Base-by-base conservation (phyloP, 2,888 invertebrate species). In the Melanostoma scalare region DNA sequence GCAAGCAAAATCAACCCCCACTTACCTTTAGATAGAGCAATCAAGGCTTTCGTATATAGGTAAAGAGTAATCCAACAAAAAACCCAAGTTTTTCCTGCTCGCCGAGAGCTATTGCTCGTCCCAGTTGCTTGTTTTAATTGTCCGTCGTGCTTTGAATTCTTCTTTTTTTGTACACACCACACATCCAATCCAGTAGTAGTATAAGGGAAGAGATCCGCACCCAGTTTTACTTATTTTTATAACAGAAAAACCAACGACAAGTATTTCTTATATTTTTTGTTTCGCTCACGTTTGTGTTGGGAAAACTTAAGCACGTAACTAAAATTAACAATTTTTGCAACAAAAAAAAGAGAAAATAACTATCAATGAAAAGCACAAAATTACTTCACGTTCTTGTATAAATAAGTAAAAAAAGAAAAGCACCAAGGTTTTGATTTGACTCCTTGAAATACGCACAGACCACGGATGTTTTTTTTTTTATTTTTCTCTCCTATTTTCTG, bases 171-270 rank as follows among this genome's bases (percentile, higher is more conserved):
- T 65, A 55, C 36, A 55, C 44, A 38, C 31, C 44, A 31, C 58
- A 77, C 61, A 63, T 30, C 44, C 10, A 63, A 55, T 58, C 46
- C 50, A 72, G 44, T 46, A 63, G 36, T 5, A 20, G 20, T 46
- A 38, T n/a, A n/a, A 42, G 38, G 8, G 40, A 56, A 31, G 35
- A 63, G 63, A 73, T 77, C 77, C 77, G 82, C 82, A 77, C 82
- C 82, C 77, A 73, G 67, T 77, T 77, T 81, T 69, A 63, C 68
- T 63, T 77, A 69, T 77, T 72, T 72, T 76, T 82, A 42, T 52
- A 60, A 56, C 67, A 58, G 40, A 60, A 53, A 52, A 0, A 20
- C 20, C 20, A 20, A 20, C 20, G 20, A 40, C 40, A 30, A 40
- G 8, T 9, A 58, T 36, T 33, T 65, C 56, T 20, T 9, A 33